Evolutionary conservation across 1,140 invertebrate species (phyloP).

Genomic region (Pomacea maculata): DNA sequence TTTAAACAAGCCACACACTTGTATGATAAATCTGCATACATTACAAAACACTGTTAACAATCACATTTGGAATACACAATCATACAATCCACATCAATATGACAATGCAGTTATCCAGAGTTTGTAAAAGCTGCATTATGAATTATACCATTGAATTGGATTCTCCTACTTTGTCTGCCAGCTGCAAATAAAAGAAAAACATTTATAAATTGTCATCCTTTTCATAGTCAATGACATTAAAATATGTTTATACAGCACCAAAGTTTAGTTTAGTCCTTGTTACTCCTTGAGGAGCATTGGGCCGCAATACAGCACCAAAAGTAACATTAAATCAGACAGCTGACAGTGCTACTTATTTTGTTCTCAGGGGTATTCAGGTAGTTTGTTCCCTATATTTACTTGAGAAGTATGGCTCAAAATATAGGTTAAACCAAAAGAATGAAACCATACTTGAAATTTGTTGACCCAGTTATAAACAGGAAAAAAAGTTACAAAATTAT

Average conservation of each 20-base stretch:
- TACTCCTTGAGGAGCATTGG: too few relatives aligned
- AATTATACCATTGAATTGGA: constrained; percentile 56
- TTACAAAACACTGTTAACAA: not conserved
- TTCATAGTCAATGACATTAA: not conserved
- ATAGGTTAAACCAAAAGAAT: too few relatives aligned
- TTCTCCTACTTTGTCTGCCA: constrained; percentile 51
- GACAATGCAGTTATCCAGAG: not conserved
- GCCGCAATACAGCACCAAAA: not conserved
- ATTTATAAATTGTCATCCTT: not conserved
- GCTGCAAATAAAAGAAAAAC: constrained; percentile 30
- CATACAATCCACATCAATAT: not conserved
- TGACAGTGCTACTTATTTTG: not conserved
- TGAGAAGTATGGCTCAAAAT: too few relatives aligned
- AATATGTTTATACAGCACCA: not conserved
- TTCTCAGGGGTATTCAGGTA: too few relatives aligned
- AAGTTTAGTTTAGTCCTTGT: too few relatives aligned
- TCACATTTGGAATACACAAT: not conserved
- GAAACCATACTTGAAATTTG: too few relatives aligned
- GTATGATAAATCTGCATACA: not conserved
- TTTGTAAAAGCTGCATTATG: too few relatives aligned
- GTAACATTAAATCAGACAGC: not conserved
- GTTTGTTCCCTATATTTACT: too few relatives aligned
- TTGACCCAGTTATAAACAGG: not conserved
- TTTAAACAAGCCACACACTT: too few relatives aligned
- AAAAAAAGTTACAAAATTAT: not conserved